Conservation (phyloP, 1,140 invertebrate genomes). For the Pantala flavescens region DNA sequence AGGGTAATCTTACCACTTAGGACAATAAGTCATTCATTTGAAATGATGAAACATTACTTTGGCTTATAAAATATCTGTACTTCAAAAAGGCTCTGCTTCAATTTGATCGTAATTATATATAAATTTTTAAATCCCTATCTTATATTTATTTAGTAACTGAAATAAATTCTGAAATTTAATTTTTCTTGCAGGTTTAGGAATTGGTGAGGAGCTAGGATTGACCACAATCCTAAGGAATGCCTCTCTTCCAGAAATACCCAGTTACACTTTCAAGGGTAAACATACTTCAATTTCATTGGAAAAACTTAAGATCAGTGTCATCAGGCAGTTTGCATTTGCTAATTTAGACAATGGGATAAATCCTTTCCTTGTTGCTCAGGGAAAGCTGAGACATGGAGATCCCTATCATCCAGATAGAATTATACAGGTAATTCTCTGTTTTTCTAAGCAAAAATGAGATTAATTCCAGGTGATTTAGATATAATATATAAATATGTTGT, state of each 20-base stretch:
- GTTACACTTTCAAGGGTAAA: conserved; percentile 55
- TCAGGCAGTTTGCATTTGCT: conserved; percentile 61
- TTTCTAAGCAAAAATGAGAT: conserved; percentile 34
- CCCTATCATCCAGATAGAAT: neutral
- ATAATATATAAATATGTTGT: no score
- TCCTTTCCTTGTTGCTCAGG: neutral
- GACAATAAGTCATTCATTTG: no score
- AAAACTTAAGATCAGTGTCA: conserved; percentile 44
- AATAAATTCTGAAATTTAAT: no score
- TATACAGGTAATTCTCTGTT: neutral
- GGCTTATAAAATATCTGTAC: no score
- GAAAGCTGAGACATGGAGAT: neutral
- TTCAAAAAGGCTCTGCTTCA: no score
- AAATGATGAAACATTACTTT: no score
- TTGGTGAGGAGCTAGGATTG: neutral
- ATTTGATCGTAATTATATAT: no score
- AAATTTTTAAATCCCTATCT: no score
- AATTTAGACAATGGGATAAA: conserved; percentile 37
- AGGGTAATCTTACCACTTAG: no score
- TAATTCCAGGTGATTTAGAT: no score
- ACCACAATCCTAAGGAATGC: conserved; percentile 30
- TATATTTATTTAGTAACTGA: no score
- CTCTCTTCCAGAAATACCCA: conserved; percentile 46
- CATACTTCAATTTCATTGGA: conserved; percentile 55
- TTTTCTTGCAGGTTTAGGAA: no score